Evolutionary conservation across 2,888 invertebrate species (phyloP).

Genomic region (Isoperla grammatica): DNA sequence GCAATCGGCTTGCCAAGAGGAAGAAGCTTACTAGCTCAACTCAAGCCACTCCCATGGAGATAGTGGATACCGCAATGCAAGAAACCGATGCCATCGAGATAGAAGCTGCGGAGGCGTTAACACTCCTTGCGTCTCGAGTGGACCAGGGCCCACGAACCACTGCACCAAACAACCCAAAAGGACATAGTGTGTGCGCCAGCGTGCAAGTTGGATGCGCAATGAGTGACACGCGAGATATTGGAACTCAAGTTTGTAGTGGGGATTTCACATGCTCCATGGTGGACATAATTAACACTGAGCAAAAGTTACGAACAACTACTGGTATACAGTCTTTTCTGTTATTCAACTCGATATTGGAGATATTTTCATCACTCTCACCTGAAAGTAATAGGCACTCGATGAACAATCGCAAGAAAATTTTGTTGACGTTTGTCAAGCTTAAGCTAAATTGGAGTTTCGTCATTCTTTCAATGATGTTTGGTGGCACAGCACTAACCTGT

Average conservation of each 20-base stretch:
- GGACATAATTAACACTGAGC: not conserved
- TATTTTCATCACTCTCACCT: not conserved
- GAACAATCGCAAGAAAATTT: not conserved
- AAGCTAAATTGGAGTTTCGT: conserved; percentile 8
- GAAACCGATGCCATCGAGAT: too few species aligned
- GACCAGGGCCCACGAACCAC: too few species aligned
- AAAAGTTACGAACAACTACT: not conserved
- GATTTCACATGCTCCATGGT: not conserved
- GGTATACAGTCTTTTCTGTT: not conserved
- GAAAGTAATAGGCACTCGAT: not conserved
- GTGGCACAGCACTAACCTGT: not conserved
- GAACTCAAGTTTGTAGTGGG: not conserved
- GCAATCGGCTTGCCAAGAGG: too few species aligned
- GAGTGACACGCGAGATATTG: not conserved
- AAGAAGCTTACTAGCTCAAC: too few species aligned
- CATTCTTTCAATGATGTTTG: not conserved
- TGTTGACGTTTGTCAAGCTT: not conserved
- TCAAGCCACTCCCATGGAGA: too few species aligned
- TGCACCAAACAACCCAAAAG: too few species aligned
- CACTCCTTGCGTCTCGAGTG: too few species aligned
- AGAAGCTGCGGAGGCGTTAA: too few species aligned
- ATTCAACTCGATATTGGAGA: not conserved
- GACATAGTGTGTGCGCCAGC: too few species aligned
- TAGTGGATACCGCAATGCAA: too few species aligned
- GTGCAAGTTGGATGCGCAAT: too few species aligned